Percentiles rank a stretch among this genome's conserved stretches.
phyloP scores from a whole-genome alignment of 2,888 invertebrate species.

The Euzophera pinguis region DNA sequence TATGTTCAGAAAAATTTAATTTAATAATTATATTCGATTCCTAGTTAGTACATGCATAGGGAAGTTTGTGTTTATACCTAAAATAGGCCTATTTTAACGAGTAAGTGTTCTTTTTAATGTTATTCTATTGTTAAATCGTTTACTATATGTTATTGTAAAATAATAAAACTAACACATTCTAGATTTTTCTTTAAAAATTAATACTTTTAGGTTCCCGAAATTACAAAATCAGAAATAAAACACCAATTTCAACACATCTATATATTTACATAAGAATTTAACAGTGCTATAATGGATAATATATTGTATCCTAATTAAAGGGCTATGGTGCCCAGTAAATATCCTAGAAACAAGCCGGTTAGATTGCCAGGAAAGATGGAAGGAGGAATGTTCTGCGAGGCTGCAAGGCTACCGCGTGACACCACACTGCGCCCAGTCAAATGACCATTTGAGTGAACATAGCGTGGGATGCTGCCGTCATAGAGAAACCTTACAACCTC shows the following conservation, averaged over 20 bases:
- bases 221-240: slow-evolving; percentile 39
- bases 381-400: slow-evolving; percentile 43
- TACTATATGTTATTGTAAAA: too few relatives aligned
- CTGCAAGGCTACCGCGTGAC: slow-evolving; percentile 45
- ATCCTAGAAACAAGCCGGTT: slow-evolving; percentile 55
- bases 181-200: background rate
- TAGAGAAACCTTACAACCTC: slow-evolving; percentile 41
- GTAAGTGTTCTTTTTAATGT: too few relatives aligned
- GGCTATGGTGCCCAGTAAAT: slow-evolving; percentile 55
- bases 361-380: slow-evolving; percentile 55
- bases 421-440: slow-evolving; percentile 67
- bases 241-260: slow-evolving; percentile 72
- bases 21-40: too few relatives aligned
- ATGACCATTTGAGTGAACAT: slow-evolving; percentile 64
- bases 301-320: slow-evolving; percentile 49
- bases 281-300: slow-evolving; percentile 73
- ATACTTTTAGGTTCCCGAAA: background rate
- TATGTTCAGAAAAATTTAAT: background rate
- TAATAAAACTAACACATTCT: background rate
- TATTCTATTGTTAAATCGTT: too few relatives aligned
- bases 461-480: slow-evolving; percentile 72
- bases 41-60: too few relatives aligned
- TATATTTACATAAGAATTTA: slow-evolving; percentile 78
- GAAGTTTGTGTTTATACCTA: too few relatives aligned
- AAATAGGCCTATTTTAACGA: too few relatives aligned